phyloP scores from a whole-genome alignment of 2,113 vertebrate genomes.

The Xenopus laevis region DNA sequence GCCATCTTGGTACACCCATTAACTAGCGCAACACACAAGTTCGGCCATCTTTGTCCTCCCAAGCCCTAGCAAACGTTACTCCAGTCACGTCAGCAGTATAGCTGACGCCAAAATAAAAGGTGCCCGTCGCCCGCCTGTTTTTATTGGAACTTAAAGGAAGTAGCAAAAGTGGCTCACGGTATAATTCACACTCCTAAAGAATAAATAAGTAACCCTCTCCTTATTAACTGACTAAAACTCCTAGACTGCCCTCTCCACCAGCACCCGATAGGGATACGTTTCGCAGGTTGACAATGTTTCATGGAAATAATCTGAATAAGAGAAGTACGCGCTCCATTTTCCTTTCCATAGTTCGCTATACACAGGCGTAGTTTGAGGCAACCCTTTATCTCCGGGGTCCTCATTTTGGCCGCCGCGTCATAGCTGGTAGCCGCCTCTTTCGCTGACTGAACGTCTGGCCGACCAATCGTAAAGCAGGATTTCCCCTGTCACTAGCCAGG shows the following conservation, averaged over 20 bases:
- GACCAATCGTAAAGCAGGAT: background rate
- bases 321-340: too few relatives aligned
- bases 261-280: too few relatives aligned
- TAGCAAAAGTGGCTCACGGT: too few relatives aligned
- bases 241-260: too few relatives aligned
- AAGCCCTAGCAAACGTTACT: constrained; percentile 21
- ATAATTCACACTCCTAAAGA: too few relatives aligned
- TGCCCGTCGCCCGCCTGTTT: background rate
- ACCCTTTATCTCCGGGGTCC: background rate
- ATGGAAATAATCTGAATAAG: too few relatives aligned
- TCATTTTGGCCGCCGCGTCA: too few relatives aligned
- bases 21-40: background rate
- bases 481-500: constrained; percentile 8
- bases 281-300: too few relatives aligned
- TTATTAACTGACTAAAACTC: too few relatives aligned
- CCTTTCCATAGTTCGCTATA: too few relatives aligned
- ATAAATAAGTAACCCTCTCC: too few relatives aligned
- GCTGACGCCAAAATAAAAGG: constrained; percentile 29
- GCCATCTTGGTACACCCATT: constrained; percentile 20
- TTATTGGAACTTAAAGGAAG: too few relatives aligned
- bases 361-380: background rate
- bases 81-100: constrained; percentile 34
- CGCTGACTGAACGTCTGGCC: background rate
- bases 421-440: background rate
- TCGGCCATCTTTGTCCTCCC: constrained; percentile 27